These are phyloP conservation scores for Ariopsis seemanni DNA, from an alignment of 2,113 vertebrate genomes.

Conservation along the genomic window DNA sequence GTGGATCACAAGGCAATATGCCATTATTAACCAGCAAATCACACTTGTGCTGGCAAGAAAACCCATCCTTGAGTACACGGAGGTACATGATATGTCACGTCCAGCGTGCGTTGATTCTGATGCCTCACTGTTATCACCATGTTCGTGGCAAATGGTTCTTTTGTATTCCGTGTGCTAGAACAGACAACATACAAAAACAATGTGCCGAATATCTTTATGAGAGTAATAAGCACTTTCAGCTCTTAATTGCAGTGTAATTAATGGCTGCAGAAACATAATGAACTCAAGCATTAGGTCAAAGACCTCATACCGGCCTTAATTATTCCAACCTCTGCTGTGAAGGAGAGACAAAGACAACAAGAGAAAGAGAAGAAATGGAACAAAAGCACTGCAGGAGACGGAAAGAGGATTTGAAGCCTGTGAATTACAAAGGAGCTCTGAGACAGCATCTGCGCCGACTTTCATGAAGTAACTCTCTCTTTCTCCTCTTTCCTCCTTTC, in stretches of 20 bases:
- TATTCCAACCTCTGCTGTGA: constrained; percentile 37
- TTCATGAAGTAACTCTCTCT: constrained; percentile 70
- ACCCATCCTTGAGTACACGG: not conserved
- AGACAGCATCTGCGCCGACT: constrained; percentile 63
- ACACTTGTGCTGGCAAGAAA: too few relatives aligned
- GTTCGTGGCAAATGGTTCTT: not conserved
- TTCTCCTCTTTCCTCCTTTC: constrained; percentile 63
- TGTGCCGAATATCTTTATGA: constrained; percentile 7
- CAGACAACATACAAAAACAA: constrained; percentile 2
- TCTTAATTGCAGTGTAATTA: constrained; percentile 42
- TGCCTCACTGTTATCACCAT: not conserved
- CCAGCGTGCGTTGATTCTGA: not conserved
- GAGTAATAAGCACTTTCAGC: constrained; percentile 29
- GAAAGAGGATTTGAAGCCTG: constrained; percentile 57
- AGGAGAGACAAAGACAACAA: constrained; percentile 11
- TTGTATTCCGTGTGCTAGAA: not conserved
- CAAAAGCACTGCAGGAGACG: constrained; percentile 49
- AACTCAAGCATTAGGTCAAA: constrained; percentile 27
- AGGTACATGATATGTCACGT: not conserved
- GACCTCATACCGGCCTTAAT: constrained; percentile 43
- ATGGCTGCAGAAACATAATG: constrained; percentile 32
- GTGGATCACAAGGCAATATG: not conserved
- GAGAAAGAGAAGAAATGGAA: constrained; percentile 24
- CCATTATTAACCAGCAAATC: not conserved
- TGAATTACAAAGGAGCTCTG: constrained; percentile 63